Conservation (phyloP, 2,113 vertebrate species). For the Telmatochromis sp. region DNA sequence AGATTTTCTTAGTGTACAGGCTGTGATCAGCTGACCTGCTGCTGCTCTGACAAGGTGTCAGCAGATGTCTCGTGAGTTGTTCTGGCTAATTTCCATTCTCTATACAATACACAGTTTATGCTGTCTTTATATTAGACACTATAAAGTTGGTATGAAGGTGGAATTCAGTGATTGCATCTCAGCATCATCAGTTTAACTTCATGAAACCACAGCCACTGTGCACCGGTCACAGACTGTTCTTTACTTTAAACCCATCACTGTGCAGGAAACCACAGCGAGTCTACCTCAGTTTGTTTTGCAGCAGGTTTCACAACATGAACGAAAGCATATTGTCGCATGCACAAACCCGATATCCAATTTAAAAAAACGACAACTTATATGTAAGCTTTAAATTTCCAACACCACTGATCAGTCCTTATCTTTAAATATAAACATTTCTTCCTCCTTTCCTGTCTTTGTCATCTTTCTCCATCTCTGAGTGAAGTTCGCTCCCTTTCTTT, state of each 20-base stretch:
- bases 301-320: neutral
- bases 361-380: fast-evolving
- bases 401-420: neutral
- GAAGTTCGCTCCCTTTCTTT: neutral
- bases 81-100: neutral
- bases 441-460: neutral
- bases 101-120: neutral
- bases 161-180: neutral
- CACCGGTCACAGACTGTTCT: neutral
- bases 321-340: neutral
- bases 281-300: neutral
- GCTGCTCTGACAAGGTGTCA: neutral
- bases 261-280: neutral
- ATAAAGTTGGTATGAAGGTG: neutral
- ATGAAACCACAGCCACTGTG: neutral
- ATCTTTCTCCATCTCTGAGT: neutral
- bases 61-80: neutral
- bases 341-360: neutral
- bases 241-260: neutral
- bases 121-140: neutral
- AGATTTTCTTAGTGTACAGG: neutral
- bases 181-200: neutral
- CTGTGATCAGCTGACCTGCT: neutral
- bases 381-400: neutral
- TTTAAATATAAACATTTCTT: neutral